Evolutionary conservation across 1,140 invertebrate species (phyloP).

Genomic region (Leptinotarsa defecta): DNA sequence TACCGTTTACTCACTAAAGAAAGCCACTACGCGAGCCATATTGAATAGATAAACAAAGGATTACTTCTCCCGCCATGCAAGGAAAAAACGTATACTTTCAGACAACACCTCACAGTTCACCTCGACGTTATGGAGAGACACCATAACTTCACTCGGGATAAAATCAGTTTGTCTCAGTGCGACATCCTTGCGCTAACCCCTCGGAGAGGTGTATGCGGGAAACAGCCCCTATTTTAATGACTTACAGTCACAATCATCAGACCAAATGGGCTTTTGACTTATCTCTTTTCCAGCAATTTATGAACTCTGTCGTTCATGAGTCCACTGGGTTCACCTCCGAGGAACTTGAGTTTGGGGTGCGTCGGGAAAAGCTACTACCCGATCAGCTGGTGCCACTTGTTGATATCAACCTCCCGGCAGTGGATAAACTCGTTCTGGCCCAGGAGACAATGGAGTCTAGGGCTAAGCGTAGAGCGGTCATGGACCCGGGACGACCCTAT

Average conservation of each 20-base stretch:
- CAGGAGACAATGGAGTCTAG: too few species aligned
- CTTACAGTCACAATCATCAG: neutral
- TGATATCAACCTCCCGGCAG: too few species aligned
- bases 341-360: too few species aligned
- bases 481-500: too few species aligned
- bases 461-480: too few species aligned
- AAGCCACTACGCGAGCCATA: neutral
- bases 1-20: neutral
- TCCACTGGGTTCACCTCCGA: too few species aligned
- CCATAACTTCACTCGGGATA: neutral
- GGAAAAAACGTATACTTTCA: neutral
- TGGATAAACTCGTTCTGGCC: too few species aligned
- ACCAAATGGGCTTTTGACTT: neutral
- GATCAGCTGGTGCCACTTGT: too few species aligned
- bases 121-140: neutral
- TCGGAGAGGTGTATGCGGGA: neutral
- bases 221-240: too few species aligned
- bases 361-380: too few species aligned
- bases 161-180: neutral
- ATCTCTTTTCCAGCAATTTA: neutral
- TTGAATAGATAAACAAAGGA: neutral
- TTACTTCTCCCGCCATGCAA: neutral
- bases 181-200: neutral
- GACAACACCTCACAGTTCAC: neutral
- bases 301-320: too few species aligned